Evolutionary conservation across 2,113 vertebrate species (phyloP).

Genomic region (Gobiocypris rarus): DNA sequence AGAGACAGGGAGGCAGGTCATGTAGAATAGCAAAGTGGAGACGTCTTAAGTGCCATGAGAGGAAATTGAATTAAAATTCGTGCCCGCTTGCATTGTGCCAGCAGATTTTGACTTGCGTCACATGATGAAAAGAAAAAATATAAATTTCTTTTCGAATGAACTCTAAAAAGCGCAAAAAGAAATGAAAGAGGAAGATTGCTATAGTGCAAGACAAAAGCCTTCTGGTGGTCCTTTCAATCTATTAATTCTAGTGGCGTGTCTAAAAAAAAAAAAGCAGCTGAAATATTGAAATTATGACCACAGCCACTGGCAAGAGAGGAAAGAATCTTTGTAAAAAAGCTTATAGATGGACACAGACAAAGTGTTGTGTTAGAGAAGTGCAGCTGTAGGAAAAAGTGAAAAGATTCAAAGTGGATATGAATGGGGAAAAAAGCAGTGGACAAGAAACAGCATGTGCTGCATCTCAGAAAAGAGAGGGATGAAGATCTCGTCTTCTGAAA

Average conservation of each 20-base stretch:
- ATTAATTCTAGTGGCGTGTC: not conserved
- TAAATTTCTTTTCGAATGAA: not conserved
- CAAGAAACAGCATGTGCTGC: conserved; percentile 14
- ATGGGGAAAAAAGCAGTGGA: conserved; percentile 6
- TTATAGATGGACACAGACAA: conserved; percentile 3
- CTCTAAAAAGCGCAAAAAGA: conserved; percentile 7
- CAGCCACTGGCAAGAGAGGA: not conserved
- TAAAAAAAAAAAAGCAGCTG: not conserved
- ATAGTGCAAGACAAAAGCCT: conserved; percentile 30
- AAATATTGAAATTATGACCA: conserved; percentile 4
- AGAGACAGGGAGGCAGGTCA: conserved; percentile 57
- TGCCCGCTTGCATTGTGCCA: conserved; percentile 22
- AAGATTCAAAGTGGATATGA: conserved; percentile 25
- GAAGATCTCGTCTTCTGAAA: conserved; percentile 50
- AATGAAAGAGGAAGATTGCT: conserved; percentile 33
- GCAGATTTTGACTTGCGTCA: conserved; percentile 7
- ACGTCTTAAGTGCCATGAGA: conserved; percentile 29
- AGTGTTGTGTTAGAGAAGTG: conserved; percentile 16
- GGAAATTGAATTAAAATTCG: conserved; percentile 51
- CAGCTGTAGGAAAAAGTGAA: conserved; percentile 35
- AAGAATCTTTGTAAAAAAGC: conserved; percentile 1
- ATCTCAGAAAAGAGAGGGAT: conserved; percentile 21
- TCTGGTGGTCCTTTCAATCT: conserved; percentile 29
- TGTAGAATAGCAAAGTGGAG: conserved; percentile 57
- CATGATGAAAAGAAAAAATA: conserved; percentile 3